These are phyloP conservation scores for Mergus octosetaceus DNA, from an alignment of 2,797 vertebrate species.

Conservation along the genomic window DNA sequence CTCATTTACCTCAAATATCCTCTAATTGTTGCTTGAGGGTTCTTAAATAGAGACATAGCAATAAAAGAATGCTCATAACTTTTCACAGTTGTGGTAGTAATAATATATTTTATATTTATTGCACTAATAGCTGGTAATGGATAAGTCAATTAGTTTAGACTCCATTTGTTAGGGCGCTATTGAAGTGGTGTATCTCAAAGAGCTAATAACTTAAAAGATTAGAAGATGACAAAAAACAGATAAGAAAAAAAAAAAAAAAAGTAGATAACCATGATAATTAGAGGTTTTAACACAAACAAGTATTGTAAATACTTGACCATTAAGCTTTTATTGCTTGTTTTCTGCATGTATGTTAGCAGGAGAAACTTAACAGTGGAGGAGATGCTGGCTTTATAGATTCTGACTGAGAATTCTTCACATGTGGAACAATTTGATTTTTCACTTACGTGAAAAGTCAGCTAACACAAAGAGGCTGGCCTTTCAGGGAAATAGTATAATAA, in stretches of 20 bases:
- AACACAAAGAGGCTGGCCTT: background rate
- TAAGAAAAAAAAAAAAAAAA: background rate
- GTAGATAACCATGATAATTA: conserved; percentile 30
- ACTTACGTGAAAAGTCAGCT: background rate
- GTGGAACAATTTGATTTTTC: background rate
- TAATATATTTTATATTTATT: conserved; percentile 52
- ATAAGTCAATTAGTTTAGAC: conserved; percentile 49
- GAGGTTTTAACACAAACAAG: background rate
- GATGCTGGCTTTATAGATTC: background rate
- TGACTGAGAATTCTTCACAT: background rate
- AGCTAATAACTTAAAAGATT: conserved; percentile 22
- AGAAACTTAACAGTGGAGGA: background rate
- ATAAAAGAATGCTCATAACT: conserved; percentile 30
- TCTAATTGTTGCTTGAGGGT: conserved; percentile 61
- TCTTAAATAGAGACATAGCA: conserved; percentile 34
- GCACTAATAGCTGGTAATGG: conserved; percentile 36
- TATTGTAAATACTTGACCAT: background rate
- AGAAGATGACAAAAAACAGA: background rate
- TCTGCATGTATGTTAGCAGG: background rate
- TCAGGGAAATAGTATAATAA: background rate
- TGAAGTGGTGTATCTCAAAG: background rate
- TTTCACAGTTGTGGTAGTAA: conserved; percentile 12
- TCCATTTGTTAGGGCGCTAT: conserved; percentile 3
- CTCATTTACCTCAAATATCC: conserved; percentile 63
- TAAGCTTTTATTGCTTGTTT: conserved; percentile 25